Conservation (phyloP, 2,113 vertebrate genomes). For the Proteles cristata region DNA sequence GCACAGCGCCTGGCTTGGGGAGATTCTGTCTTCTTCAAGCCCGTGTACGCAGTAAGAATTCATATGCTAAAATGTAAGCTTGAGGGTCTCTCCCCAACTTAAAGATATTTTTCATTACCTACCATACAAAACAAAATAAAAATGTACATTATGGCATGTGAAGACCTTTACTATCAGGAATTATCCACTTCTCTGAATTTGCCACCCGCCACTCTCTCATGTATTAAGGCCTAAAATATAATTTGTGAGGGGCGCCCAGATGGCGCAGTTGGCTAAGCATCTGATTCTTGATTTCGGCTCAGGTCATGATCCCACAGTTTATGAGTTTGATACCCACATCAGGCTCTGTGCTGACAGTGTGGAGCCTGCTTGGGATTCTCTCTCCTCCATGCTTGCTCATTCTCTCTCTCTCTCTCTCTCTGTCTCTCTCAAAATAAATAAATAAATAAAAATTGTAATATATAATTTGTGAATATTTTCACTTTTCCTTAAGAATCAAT, state of each 20-base stretch:
- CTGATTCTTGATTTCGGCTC: no score
- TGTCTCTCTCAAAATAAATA: no score
- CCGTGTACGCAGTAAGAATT: background rate
- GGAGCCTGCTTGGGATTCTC: no score
- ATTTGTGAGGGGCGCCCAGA: background rate
- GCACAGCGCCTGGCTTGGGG: background rate
- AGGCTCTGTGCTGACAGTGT: no score
- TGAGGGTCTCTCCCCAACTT: background rate
- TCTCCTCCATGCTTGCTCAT: no score
- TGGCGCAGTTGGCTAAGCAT: no score
- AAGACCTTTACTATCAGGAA: background rate
- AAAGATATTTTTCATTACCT: background rate
- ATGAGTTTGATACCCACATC: no score
- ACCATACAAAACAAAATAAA: background rate
- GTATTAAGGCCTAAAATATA: background rate
- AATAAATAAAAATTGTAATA: no score
- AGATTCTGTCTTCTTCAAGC: background rate
- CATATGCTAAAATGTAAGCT: background rate
- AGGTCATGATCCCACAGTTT: no score
- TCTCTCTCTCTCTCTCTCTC: no score
- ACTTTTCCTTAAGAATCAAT: conserved; percentile 35
- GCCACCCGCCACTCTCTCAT: background rate
- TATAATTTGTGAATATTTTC: background rate
- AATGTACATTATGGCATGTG: background rate
- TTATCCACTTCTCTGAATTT: background rate